Conservation (phyloP, 2,888 invertebrate genomes). For the Amblyjoppa proteus region DNA sequence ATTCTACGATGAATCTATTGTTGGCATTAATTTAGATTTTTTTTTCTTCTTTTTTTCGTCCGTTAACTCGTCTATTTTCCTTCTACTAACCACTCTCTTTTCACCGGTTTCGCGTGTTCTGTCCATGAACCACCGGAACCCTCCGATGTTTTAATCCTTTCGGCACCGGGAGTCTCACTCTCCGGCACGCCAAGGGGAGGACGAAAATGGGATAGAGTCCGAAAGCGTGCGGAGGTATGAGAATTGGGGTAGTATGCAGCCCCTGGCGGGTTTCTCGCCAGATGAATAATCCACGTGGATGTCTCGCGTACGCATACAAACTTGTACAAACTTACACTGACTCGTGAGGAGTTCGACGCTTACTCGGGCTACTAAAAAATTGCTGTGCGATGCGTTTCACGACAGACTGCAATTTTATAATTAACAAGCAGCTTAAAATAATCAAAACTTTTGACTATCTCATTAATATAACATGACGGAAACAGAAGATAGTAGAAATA, state of each 20-base stretch:
- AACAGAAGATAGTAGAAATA: neutral
- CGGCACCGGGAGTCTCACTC: conserved; percentile 19
- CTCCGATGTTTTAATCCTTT: conserved; percentile 57
- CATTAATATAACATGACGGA: neutral
- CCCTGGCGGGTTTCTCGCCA: neutral
- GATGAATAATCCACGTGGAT: conserved; percentile 72
- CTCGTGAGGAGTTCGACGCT: neutral
- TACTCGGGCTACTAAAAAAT: neutral
- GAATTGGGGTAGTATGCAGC: neutral
- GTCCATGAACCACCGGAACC: neutral
- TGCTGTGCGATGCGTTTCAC: neutral
- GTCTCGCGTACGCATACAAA: conserved; percentile 55
- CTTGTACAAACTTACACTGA: conserved; percentile 6
- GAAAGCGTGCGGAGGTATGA: conserved; percentile 2
- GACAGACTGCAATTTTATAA: neutral
- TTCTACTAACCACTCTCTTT: conserved; percentile 26
- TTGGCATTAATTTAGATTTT: neutral
- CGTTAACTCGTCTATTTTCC: conserved; percentile 1
- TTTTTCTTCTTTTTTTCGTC: neutral
- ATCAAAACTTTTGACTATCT: neutral
- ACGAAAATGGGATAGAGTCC: conserved; percentile 25
- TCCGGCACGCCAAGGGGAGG: conserved; percentile 15
- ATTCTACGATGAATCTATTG: neutral
- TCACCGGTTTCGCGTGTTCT: conserved; percentile 22
- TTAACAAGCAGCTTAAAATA: neutral